Conservation (phyloP, 2,113 vertebrate species). For the Trichomycterus rosablanca region DNA sequence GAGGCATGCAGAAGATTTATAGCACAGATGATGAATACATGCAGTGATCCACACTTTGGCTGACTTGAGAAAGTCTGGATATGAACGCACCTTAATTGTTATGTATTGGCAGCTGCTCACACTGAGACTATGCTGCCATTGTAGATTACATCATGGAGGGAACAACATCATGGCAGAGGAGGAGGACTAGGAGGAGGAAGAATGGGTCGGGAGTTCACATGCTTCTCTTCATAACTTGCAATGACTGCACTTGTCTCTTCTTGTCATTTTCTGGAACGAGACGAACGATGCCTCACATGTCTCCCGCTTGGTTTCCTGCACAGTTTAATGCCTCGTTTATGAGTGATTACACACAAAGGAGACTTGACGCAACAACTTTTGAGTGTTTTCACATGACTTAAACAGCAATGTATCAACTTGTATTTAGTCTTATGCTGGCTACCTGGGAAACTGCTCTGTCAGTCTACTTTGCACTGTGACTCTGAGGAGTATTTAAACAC, state of each 20-base stretch:
- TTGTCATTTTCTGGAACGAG: neutral
- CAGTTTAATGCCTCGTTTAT: conserved; percentile 4
- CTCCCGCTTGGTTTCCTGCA: neutral
- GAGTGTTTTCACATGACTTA: no score
- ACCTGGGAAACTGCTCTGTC: no score
- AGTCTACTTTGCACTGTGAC: no score
- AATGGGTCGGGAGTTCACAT: conserved; percentile 1
- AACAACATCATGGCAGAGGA: neutral
- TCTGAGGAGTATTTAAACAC: no score
- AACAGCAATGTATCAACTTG: no score
- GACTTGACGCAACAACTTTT: neutral
- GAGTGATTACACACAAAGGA: neutral
- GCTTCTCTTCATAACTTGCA: neutral
- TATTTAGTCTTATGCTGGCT: no score
- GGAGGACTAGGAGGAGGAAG: neutral
- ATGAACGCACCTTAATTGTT: neutral
- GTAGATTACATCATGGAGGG: neutral
- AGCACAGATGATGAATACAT: conserved; percentile 5
- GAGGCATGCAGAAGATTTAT: no score
- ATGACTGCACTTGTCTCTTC: conserved; percentile 24
- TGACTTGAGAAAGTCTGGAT: neutral
- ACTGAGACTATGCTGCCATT: conserved; percentile 10
- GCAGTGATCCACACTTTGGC: neutral
- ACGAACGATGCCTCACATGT: neutral
- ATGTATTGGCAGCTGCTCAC: conserved; percentile 24